Evolutionary conservation across 2,888 invertebrate species (phyloP), one percentile per base, ranked within the genome.

Genomic region (Cephus sareptanus): DNA sequence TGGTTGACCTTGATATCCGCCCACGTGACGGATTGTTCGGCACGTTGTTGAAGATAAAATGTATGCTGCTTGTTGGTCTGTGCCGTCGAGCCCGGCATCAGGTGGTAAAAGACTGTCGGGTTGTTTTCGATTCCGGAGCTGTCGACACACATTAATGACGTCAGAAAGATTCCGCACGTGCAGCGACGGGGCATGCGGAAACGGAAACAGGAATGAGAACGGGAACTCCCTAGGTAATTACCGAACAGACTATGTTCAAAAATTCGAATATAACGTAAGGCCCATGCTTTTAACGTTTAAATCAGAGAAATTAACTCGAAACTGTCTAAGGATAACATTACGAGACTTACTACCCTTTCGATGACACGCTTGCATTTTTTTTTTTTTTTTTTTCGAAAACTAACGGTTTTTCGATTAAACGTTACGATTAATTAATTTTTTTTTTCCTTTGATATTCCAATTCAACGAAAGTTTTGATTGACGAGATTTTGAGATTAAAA

Each of bases 81-180:
- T 11, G 98, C 97, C 78, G 98, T 98, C 68, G 98, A 98, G 83
- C 98, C 98, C 83, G 97, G 97, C 96, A 98, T 98, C 91, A 98
- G 93, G 81, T 97, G 96, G 93, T 98, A 98, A 94, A 97, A 98
- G 87, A 98, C 98, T 87, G 97, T 97, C 79, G 98, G 98, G 93
- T 98, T 98, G 92, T 97, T 97, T 92, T 98, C 97, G 92, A 98
- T 98, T 85, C 98, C 98, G 91, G 98, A 98, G 94, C 98, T 98
- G 95, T 87, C 85, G 86, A 86, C 88, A 91, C 85, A 90, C 85
- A 86, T 79, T 83, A 79, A 85, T 76, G 34, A 69, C 35, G 78
- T 82, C 80, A 81, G 56, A 77, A 34, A 75, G 30, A 75, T 76
- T 73, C 76, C 69, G 75, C 70, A 78, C 80, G 83, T 82, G 82